Base-by-base conservation (phyloP, 1,140 invertebrate species). In the Drosophila tropicalis region DNA sequence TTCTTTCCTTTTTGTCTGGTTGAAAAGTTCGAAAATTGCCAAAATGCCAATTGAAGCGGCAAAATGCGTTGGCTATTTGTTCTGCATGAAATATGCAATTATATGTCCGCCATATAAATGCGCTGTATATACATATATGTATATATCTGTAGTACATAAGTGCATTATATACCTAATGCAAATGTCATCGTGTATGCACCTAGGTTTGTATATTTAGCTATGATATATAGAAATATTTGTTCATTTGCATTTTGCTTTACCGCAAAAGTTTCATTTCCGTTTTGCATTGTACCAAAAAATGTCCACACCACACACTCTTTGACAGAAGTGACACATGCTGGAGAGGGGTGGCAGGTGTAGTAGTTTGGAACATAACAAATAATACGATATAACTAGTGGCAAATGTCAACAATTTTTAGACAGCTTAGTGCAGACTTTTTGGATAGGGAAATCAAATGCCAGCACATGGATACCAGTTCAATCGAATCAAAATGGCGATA, bases 191-290 rank as follows among this genome's bases (percentile, higher is more conserved):
- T 57, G 15, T 62, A n/a, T 41, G 12, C 36, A 55, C 22, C n/a
- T 51, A 51, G 29, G 29, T 5, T 29, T 40, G 36, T 15, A 3
- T 40, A 54, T 51, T 51, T 57, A 39, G 51, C 41, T 65, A 54
- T 44, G 55, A 25, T 19, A 62, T 62, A n/a, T 29, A 54, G 12
- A 60, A 67, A 41, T 67, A 36, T 57, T 13, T 70, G 54, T 72
- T 41, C 70, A 78, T 81, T 85, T 71, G 72, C 60, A 84, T 76
- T 67, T 79, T 41, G 55, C 60, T 58, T 32, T 29, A 70, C 81
- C 81, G 22, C 81, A 80, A 83, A 83, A 81, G 77, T 84, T 84
- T 85, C 77, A 81, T 77, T 84, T 85, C 73, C 80, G 73, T 76
- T 80, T 67, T 62, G 17, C 47, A 66, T 40, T 40, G 36, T 68